Base-by-base conservation (phyloP, 2,797 vertebrate species). In the Gambelia wislizenii region DNA sequence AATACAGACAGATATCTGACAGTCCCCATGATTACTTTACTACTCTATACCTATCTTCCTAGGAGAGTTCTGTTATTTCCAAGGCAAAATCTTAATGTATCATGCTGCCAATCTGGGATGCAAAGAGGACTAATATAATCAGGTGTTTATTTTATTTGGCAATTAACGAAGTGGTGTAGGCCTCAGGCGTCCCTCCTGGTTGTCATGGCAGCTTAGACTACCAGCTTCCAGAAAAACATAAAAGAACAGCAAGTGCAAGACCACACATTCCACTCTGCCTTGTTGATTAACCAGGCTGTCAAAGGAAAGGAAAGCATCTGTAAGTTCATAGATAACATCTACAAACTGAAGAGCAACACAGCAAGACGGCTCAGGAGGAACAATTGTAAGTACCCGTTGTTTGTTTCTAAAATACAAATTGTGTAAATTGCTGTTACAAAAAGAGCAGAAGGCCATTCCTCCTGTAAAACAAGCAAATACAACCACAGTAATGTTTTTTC, bases 181-280 rank as follows among this genome's bases (percentile, higher is more conserved):
- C 92, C 47, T 89, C 92, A 90, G 54, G 88, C 92, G 0, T 83
- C 91, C 83, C 92, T 93, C 92, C 91, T 76, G 75, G 94, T 94
- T 92, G 91, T 85, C 93, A 92, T 72, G 88, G 95, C 70, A 94
- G 95, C 81, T 27, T 86, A 84, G 54, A 83, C 75, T 87, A 82
- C 93, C 1, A 36, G 93, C 91, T 86, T 88, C 76, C 3, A 0
- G 59, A 79, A 94, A n/a, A 93, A 91, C 76, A 87, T 92, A 95
- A 94, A 94, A 95, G 91, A 91, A 92, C 90, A 91, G 90, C 25
- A 39, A 95, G 93, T 79, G 93, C 91, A 91, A 93, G 92, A 92
- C 85, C 80, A 91, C 52, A 81, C 91, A 89, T 87, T 95, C 95
- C 91, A 2, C 27, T 61, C 90, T 75, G 90, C 89, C 89, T 87